Evolutionary conservation across 35 echinoderm and acorn worm species (phyloP), one percentile per base, ranked within the genome.

Genomic region (Acanthaster planci): DNA sequence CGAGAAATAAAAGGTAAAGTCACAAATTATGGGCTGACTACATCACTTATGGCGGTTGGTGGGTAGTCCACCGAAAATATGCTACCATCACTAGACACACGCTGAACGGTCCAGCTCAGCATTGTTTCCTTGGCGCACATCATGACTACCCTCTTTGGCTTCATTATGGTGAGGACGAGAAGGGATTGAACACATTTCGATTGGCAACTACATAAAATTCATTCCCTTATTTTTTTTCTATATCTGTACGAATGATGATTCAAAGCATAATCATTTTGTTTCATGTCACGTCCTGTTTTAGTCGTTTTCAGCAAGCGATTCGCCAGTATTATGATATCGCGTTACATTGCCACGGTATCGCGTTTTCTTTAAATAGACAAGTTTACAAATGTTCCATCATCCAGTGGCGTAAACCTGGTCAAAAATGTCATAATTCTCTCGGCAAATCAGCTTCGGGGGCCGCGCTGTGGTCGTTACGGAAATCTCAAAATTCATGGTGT

Each of bases 381-480:
- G 42, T 72, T 31, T 72, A 72, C 64, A 72, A 72, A 72, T 72
- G 64, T 72, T 72, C 64, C 26, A 72, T 72, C 64, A 72, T 23
- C 34, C 23, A 29, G 12, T 47, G 64, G 26, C 14, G 29, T 72
- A 72, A 72, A 72, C 26, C 64, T 29, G 23, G 23, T 26, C 34
- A 26, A 19, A 26, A 72, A 30, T 72, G 19, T 72, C 64, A 26
- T 72, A 72, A 72, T 34, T 72, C 64, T 36, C 26, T 72, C 64
- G 64, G 15, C 64, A 72, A 72, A 72, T 35, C 42, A 72, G 29
- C 34, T 72, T 72, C 64, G 16, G 64, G 34, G 64, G 34, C 26
- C 26, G 64, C 64, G 34, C 64, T 0, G 23, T 34, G 34, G 23
- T 72, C 3, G 26, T 34, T 72, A 72, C 34, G 14, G 8, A 34